Evolutionary conservation across 2,888 invertebrate species (phyloP), one percentile per base, ranked within the genome.

Genomic region (Drosophila kambysellisi): DNA sequence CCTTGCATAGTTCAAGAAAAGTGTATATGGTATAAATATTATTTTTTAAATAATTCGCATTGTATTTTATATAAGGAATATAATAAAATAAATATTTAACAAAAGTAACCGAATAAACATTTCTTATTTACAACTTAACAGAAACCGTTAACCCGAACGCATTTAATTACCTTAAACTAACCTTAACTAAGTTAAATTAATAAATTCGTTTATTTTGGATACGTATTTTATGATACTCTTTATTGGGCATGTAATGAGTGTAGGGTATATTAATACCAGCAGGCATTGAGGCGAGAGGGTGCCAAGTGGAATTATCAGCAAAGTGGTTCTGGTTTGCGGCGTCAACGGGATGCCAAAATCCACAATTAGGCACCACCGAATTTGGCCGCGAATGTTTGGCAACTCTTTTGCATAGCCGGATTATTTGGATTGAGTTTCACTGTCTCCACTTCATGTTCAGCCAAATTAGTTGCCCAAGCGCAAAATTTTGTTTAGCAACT

Each of bases 381-480:
- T 88, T 81, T 80, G 84, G 84, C 80, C 77, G 73, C 80, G 79
- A 87, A 84, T 85, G 76, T 88, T 87, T 88, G 81, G 83, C 83
- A 90, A 87, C 79, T 75, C 58, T 73, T 90, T 86, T 81, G 81
- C 86, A 88, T 82, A 77, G 56, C 66, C 57, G 51, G 58, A 50
- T 48, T 17, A 30, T 54, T 56, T 75, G 63, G 61, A 76, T 63
- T 60, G 46, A 46, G 39, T 51, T 50, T 62, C 81, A 76, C 78
- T 81, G 68, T 76, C 81, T 60, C 59, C 80, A 39, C 59, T 70
- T 53, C 74, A 76, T 89, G 87, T 83, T 79, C 62, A 66, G 51
- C 63, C 66, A 73, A 89, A 86, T 86, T 85, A 89, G 88, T 89
- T 86, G 86, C 69, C 76, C 74, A 89, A 88, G 88, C 79, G 66